Conservation (phyloP, 2,113 vertebrate species). For the Rynchops niger region DNA sequence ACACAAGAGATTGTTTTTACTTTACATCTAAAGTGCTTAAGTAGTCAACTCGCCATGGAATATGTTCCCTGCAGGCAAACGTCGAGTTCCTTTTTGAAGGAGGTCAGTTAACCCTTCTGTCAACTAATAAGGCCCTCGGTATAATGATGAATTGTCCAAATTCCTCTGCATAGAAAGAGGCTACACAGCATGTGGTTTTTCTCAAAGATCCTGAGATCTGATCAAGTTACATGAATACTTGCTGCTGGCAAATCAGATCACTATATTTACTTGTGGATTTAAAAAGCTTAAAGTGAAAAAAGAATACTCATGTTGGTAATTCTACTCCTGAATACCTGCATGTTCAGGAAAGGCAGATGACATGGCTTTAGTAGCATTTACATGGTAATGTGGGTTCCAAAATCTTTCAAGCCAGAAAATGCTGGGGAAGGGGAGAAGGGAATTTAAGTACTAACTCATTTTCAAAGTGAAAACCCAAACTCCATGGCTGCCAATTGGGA, state of each 20-base stretch:
- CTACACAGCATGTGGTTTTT: constrained; percentile 4
- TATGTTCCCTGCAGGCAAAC: constrained; percentile 57
- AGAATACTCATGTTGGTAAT: background rate
- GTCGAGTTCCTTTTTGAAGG: constrained; percentile 48
- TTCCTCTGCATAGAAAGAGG: constrained; percentile 24
- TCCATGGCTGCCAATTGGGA: background rate
- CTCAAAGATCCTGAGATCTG: constrained; percentile 27
- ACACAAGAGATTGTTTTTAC: constrained; percentile 67
- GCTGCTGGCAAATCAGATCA: constrained; percentile 15
- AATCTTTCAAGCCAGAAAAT: background rate
- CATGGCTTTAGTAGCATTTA: constrained; percentile 3
- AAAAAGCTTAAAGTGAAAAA: background rate
- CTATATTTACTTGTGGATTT: background rate
- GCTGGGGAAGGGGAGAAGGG: background rate
- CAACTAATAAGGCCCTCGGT: constrained; percentile 30
- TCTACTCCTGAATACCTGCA: constrained; percentile 4
- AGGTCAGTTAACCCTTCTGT: constrained; percentile 67
- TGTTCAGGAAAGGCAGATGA: constrained; percentile 3
- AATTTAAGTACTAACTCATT: background rate
- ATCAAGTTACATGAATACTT: constrained; percentile 28
- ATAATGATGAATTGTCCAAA: constrained; percentile 59
- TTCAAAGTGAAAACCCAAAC: background rate
- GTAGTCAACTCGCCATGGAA: constrained; percentile 55
- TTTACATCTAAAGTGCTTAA: constrained; percentile 63
- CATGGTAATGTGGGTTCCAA: background rate